Evolutionary conservation across 2,888 invertebrate species (phyloP), one percentile per base, ranked within the genome.

Genomic region (Anarsia innoxiella): DNA sequence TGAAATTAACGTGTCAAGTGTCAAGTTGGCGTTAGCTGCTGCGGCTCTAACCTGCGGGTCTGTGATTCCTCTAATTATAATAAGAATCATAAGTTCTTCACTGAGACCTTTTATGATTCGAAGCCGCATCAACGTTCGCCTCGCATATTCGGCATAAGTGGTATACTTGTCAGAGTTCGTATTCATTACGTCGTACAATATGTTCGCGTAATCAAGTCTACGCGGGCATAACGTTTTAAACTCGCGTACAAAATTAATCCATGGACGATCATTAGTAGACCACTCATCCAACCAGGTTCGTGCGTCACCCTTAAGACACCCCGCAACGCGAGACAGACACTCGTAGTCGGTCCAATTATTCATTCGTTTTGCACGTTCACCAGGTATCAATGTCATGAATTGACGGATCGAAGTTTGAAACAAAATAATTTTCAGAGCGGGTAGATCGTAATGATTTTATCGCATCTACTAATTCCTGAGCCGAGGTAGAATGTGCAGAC

Each of bases 61-160:
- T 1, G 12, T 37, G 12, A 42, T 44, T 5, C 45, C 43, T 12
- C 44, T 35, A 9, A 45, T 36, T 11, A 45, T 15, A 2, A 50
- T 50, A 10, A 14, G 28, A 3, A 26, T 32, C 9, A 36, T 44
- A 6, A 49, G 11, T 5, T 49, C 49, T 0, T 47, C 43, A 25
- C 39, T 37, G 4, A 45, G 14, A 0, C 47, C 45, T 12, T 32
- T 36, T 2, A 47, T 40, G 3, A 49, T 35, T 11, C 41, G 36
- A 2, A 50, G 23, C 1, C 49, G 37, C 2, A 52, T 23, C n/a
- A 49, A 12, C 0, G 49, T 30, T 2, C 38, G 29, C 2, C 48
- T 38, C 0, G 46, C 49, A 16, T 49, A 49, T 8, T 49, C 49
- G 0, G 47, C 47, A 16, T 49, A 52, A 0, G 52, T 36, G 5